Conservation (phyloP, 2,113 vertebrate species). For the Strigops habroptila region DNA sequence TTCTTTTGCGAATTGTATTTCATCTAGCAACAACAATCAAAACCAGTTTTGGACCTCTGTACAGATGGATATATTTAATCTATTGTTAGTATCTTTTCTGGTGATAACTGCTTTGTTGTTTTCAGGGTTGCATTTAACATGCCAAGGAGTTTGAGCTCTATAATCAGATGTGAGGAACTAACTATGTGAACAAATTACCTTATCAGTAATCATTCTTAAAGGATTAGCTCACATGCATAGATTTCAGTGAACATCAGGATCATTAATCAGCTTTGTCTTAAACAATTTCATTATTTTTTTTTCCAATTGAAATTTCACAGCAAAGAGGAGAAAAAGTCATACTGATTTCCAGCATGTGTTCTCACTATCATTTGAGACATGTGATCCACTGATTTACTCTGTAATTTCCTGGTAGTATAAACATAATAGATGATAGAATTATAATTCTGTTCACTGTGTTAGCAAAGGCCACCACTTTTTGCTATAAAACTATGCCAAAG, state of each 20-base stretch:
- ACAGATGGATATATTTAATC: not conserved
- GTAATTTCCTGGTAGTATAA: not conserved
- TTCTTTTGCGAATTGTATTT: not conserved
- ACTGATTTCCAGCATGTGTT: not conserved
- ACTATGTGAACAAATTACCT: not conserved
- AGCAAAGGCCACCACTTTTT: not conserved
- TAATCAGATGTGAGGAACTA: not conserved
- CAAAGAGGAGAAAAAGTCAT: not conserved
- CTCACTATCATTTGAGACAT: not conserved
- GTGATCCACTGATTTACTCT: not conserved
- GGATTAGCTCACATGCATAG: not conserved
- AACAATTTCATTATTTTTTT: not conserved
- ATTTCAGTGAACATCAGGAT: not conserved
- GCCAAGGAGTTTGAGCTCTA: not conserved
- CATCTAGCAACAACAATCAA: not conserved
- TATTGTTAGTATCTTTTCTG: not conserved
- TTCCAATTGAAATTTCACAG: not conserved
- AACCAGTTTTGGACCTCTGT: not conserved
- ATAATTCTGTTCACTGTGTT: not conserved
- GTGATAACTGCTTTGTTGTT: not conserved
- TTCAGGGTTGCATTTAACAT: not conserved
- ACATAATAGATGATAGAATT: not conserved
- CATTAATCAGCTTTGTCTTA: conserved; percentile 7
- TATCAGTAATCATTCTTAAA: conserved; percentile 7
- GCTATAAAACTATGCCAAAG: not conserved